Evolutionary conservation across 2,113 vertebrate genomes (phyloP), one percentile per base, ranked within the genome.

Genomic region (Cathartes aura): DNA sequence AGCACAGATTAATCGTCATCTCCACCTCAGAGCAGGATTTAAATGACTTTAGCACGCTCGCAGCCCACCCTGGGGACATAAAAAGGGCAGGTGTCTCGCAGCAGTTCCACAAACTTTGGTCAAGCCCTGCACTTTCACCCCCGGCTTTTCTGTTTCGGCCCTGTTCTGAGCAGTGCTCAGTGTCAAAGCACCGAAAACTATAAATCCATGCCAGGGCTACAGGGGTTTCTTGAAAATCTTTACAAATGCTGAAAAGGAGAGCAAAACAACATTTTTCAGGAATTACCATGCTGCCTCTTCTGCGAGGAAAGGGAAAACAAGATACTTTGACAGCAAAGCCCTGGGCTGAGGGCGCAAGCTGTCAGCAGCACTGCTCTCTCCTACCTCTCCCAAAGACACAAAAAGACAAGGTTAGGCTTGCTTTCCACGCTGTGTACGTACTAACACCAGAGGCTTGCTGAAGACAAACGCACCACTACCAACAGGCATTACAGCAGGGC

Each of bases 371-470:
- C 3, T 7, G 38, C 74, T 22, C 16, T 18, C 64, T 12, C 23
- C 24, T 15, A 6, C 38, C 5, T 60, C 24, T 67, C 20, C 20
- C 22, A 3, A 3, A 4, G 38, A 20, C 59, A 22, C 11, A 5
- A 0, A 9, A 24, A 17, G 18, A 2, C 8, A 2, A 8, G 30
- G 75, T 10, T 0, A 8, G 21, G 55, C 43, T 22, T 12, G 14
- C 34, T 30, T 12, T 1, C 21, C 23, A 0, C 7, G 21, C 64
- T 40, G 1, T 2, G 2, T 0, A 6, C 26, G 6, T 6, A 2
- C 6, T 11, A 11, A 15, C 42, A 23, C 23, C 71, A 20, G 21
- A 15, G 14, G 11, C n/a, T 8, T 2, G 16, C 43, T 11, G 40
- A 9, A 6, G 6, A 14, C 27, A 11, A 1, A 29, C 3, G 5